Conservation (phyloP, 2,888 invertebrate genomes). For the Tiliacea aurago region DNA sequence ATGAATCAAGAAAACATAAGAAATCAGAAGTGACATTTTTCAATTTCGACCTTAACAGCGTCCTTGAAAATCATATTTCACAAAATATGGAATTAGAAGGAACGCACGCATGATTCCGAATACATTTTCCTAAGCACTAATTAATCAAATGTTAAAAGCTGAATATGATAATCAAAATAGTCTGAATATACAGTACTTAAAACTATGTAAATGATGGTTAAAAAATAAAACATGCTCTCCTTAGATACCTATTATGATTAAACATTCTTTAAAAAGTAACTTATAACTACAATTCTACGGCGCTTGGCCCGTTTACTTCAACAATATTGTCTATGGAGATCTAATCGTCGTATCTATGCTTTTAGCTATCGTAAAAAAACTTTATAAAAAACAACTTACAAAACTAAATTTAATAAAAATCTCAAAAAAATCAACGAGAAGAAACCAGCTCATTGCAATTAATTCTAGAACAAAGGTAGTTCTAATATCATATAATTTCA, state of each 20-base stretch:
- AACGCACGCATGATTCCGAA: slow-evolving; percentile 67
- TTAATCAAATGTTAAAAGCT: slow-evolving; percentile 87
- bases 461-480: slow-evolving; percentile 58
- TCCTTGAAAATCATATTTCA: slow-evolving; percentile 85
- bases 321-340: slow-evolving; percentile 86
- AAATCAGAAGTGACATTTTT: slow-evolving; percentile 62
- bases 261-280: slow-evolving; percentile 71
- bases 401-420: slow-evolving; percentile 74
- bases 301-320: slow-evolving; percentile 85
- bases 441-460: slow-evolving; percentile 68
- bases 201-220: slow-evolving; percentile 77
- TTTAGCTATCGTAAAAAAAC: slow-evolving; percentile 84
- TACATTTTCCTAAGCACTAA: slow-evolving; percentile 59
- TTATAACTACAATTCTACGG: slow-evolving; percentile 71
- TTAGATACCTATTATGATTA: slow-evolving; percentile 71
- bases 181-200: slow-evolving; percentile 73
- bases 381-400: slow-evolving; percentile 75
- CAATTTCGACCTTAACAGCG: slow-evolving; percentile 60
- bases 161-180: slow-evolving; percentile 75
- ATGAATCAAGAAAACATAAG: slow-evolving; percentile 25
- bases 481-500: slow-evolving; percentile 52
- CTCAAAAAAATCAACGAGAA: slow-evolving; percentile 75
- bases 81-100: slow-evolving; percentile 84
- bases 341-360: slow-evolving; percentile 84
- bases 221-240: slow-evolving; percentile 88